Base-by-base conservation (phyloP, 2,113 vertebrate species). In the Oncorhynchus mykiss region DNA sequence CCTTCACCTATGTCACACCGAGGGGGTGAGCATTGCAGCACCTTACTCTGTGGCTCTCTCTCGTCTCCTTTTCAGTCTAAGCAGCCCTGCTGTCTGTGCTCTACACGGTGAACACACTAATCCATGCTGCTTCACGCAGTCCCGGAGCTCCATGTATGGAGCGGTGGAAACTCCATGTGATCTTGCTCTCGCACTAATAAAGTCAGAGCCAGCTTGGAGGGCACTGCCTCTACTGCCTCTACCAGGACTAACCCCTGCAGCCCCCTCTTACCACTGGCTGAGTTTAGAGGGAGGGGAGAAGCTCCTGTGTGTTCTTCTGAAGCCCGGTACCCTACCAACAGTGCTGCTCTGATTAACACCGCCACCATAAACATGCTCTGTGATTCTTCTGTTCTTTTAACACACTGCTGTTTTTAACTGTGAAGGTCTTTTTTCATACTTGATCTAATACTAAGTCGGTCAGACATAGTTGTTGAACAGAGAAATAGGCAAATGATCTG, bases 161-260 rank as follows among this genome's bases (percentile, higher is more conserved):
- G 60, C 80, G 88, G 88, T 89, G 93, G 89, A 89, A 88, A 85
- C 84, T 83, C 91, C 95, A 96, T 92, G 95, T 95, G 95, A 39
- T 48, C 67, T 4, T 69, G 18, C 67, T 22, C 34, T 69, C 7
- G 8, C 20, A 29, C 20, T 3, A 39, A 48, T 48, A 92, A 94
- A 93, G 95, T 91, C 80, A 86, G 89, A 94, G 85, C 92, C 92
- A 87, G 89, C 85, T 85, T 75, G 85, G 84, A 87, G 86, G 72
- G 81, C 20, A 64, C 60, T 64, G 24, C 24, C 22, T 64, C 60
- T 64, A 11, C 20, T 73, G 70, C 74, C 54, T 73, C 75, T 45
- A 29, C 51, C 18, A 13, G 6, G 31, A 5, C 39, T 51, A 11
- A n/a, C 60, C 71, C 27, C 72, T 14, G 3, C 18, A 2, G 11